Evolutionary conservation across 1,140 invertebrate species (phyloP), one percentile per base, ranked within the genome.

Genomic region (Piezodorus guildinii): DNA sequence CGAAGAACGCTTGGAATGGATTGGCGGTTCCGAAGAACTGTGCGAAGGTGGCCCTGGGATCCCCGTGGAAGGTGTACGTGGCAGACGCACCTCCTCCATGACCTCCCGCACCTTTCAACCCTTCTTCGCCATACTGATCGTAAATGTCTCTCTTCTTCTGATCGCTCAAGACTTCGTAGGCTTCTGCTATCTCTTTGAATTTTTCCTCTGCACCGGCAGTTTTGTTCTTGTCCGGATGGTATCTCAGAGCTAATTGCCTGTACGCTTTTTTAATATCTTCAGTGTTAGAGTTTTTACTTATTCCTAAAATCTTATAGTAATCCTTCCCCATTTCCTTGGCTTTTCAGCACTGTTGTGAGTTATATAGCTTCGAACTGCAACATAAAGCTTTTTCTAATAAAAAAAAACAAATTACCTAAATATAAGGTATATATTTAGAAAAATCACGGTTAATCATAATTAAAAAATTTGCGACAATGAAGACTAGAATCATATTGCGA

Each of bases 251-350:
- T 60, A 98, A 75, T 75, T 96, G 83, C 74, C 96, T 97, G 74
- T 98, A 99, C 10, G 96, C 89, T 73, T 98, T 97, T 73, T 98
- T 99, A 58, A 99, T 94, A 69, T 98, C 93, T 75, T 95, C 91
- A 17, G 77, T 73, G 49, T 86, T 86, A 1, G 94, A 82, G 77
- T 91, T 94, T 71, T 86, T 87, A 0, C 89, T 76, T 6, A 98
- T 85, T 15, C 94, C 94, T 16, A 99, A 77, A 34, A 94, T 85
- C 72, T 96, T 84, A 72, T 99, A 98, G 72, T 96, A 98, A 74
- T 96, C 86, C 84, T 82, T 65, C 14, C 63, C 63, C 63, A 65
- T 67, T n/a, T 21, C 21, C 17, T 19, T 49, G 46, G 3, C 46
- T 39, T 39, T 39, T 39, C 34, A 39, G 12, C 34, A 39, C 4